A percentile compares a stretch with the other conserved stretches of the same genome.
Conservation (phyloP, 2,888 invertebrate genomes). For the Hipparchia semele region DNA sequence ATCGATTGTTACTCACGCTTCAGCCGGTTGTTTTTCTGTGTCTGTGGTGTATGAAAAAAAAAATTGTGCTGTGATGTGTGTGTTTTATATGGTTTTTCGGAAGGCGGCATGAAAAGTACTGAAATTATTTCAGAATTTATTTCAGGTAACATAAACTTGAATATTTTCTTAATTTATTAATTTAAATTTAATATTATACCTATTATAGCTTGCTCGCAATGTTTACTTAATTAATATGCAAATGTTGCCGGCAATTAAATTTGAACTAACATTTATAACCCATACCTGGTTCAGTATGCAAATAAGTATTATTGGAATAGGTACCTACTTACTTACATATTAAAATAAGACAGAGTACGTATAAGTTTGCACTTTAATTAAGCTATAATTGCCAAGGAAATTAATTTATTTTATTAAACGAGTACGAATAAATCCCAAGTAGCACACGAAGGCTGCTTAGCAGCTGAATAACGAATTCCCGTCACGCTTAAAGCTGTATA, state of each 20-base stretch:
- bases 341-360: constrained; percentile 12
- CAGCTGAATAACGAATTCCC: too few species aligned
- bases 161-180: constrained; percentile 21
- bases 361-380: constrained; percentile 5
- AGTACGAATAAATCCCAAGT: neutral
- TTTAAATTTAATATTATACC: neutral
- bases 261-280: constrained; percentile 16
- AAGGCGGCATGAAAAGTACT: constrained; percentile 32
- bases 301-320: constrained; percentile 10
- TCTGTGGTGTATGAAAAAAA: constrained; percentile 9
- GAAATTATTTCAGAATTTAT: constrained; percentile 29
- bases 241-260: constrained; percentile 9
- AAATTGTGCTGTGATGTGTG: constrained; percentile 37
- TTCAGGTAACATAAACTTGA: constrained; percentile 40
- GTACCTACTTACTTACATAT: constrained; percentile 12
- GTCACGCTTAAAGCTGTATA: too few species aligned
- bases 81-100: constrained; percentile 24
- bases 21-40: constrained; percentile 3
- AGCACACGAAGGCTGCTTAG: too few species aligned
- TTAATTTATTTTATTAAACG: constrained; percentile 2
- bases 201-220: neutral
- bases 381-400: neutral
- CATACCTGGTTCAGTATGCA: constrained; percentile 18
- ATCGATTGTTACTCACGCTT: neutral
- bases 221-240: constrained; percentile 20